Evolutionary conservation across 2,113 vertebrate genomes (phyloP), one percentile per base, ranked within the genome.

Genomic region (Uria lomvia): DNA sequence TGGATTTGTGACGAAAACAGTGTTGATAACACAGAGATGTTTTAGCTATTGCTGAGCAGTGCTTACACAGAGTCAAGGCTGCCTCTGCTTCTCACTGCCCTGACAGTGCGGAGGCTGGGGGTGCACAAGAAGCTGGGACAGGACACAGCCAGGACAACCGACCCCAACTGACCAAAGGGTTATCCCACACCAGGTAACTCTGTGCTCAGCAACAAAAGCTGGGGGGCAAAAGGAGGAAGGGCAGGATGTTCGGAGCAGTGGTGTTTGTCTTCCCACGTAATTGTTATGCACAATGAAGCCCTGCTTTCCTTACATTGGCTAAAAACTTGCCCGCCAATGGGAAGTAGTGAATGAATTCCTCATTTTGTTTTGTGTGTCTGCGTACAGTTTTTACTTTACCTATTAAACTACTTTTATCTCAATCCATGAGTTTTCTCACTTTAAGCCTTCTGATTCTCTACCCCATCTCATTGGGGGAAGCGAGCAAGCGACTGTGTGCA

Each of bases 31-130:
- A 42, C 12, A 21, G 7, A 20, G 30, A 40, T 47, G n/a, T n/a
- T 82, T 42, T 75, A 45, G 38, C 9, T 52, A 3, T 34, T 9
- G 5, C 12, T 82, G 18, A 60, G 34, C 22, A 45, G 45, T 16
- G 5, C 34, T 70, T 63, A n/a, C 40, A 22, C 2, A 7, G 40
- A 2, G 3, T 29, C 11, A 22, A 2, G 30, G 14, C 1, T 24
- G 76, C 62, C 34, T 36, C 15, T 76, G 6, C 26, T 62, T 70
- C 9, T 27, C 34, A 8, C 17, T 34, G 32, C 14, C 15, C 23
- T 27, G 30, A 6, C 23, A 65, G 17, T 0, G 0, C 18, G 26
- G 6, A 45, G 45, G 4, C 29, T 85, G 7, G 7, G 8, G 4
- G 6, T 40, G 7, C 8, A 66, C 27, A 34, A 58, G 42, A 62